phyloP scores from a whole-genome alignment of 2,888 invertebrate genomes.

The Pecten maximus region DNA sequence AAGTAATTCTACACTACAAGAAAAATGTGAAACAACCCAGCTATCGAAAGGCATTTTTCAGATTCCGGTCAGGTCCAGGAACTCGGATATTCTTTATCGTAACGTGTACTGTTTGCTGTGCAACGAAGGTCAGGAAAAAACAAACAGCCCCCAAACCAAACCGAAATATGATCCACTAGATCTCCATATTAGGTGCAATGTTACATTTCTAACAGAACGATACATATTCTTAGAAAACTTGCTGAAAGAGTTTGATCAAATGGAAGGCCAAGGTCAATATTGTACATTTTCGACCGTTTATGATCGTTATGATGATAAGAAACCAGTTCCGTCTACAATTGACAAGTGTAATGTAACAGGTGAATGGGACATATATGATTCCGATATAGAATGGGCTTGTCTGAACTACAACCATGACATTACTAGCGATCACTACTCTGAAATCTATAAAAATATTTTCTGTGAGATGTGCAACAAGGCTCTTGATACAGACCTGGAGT shows the following conservation, averaged over 20 bases:
- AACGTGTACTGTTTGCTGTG: constrained; percentile 40
- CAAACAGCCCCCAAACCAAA: not conserved
- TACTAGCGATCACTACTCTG: not conserved
- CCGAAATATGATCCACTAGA: constrained; percentile 1
- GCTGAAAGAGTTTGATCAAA: not conserved
- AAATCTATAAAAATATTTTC: constrained; percentile 21
- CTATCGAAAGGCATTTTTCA: not conserved
- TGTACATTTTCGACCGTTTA: not conserved
- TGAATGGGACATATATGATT: constrained; percentile 4
- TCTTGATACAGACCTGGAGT: not conserved
- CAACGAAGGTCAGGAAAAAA: not conserved
- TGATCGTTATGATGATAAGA: not conserved
- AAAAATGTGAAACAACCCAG: not conserved
- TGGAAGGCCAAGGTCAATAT: not conserved
- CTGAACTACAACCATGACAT: not conserved
- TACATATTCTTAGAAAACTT: not conserved
- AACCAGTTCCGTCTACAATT: not conserved
- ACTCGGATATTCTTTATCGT: not conserved
- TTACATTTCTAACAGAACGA: not conserved
- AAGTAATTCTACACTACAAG: not conserved
- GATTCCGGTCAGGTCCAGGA: constrained; percentile 36
- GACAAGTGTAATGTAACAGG: constrained; percentile 37
- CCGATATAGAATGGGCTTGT: constrained; percentile 20
- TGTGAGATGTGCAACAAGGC: constrained; percentile 37
- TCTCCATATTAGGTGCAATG: not conserved